Conservation (phyloP, 1,140 invertebrate genomes). For the Leptestheria dahalacensis region DNA sequence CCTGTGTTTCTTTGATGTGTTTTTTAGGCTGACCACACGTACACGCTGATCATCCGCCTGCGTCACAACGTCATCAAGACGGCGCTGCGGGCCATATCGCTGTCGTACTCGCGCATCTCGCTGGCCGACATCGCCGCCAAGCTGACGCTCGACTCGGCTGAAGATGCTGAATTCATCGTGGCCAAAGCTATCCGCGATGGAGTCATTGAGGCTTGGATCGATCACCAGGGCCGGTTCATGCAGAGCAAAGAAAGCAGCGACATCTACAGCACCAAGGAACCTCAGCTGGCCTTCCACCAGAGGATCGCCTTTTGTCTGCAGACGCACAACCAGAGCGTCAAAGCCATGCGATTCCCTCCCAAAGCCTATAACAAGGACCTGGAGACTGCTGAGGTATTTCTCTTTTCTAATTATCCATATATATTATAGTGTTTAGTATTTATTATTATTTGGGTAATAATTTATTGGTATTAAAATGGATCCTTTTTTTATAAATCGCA, state of each 20-base stretch:
- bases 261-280: slow-evolving; percentile 93
- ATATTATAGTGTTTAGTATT: no score
- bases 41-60: slow-evolving; percentile 81
- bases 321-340: slow-evolving; percentile 93
- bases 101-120: slow-evolving; percentile 93
- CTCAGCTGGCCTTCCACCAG: slow-evolving; percentile 92
- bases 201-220: slow-evolving; percentile 92
- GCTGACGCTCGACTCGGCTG: slow-evolving; percentile 78
- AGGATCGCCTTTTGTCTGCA: slow-evolving; percentile 95
- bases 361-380: slow-evolving; percentile 97
- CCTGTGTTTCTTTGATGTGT: no score
- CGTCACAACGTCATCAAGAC: slow-evolving; percentile 99
- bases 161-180: slow-evolving; percentile 98
- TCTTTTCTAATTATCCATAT: neutral
- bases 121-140: slow-evolving; percentile 88
- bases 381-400: slow-evolving; percentile 71
- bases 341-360: slow-evolving; percentile 97
- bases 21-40: slow-evolving; percentile 65
- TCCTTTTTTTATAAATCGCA: slow-evolving; percentile 22
- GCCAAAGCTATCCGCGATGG: slow-evolving; percentile 98
- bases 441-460: neutral
- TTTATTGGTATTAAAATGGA: slow-evolving; percentile 12
- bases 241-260: slow-evolving; percentile 93
- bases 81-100: slow-evolving; percentile 87
- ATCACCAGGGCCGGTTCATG: slow-evolving; percentile 91